Percentiles rank a stretch among this genome's conserved stretches.
Evolutionary conservation across 2,888 invertebrate genomes (phyloP).

Genomic region (Cosmopolites sordidus): DNA sequence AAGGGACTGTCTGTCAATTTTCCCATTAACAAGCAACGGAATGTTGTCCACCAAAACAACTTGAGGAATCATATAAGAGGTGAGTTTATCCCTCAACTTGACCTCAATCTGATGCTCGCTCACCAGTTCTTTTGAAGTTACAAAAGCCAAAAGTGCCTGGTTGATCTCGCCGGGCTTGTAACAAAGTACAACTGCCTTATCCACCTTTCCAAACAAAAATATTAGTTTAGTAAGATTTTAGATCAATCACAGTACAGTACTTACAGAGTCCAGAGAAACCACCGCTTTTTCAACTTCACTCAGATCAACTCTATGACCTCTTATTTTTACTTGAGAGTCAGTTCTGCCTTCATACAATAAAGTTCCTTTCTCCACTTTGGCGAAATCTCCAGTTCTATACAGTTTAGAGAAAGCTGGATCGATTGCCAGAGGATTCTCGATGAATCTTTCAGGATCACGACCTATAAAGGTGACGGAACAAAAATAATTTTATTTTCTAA

Average conservation of each 20-base stretch:
- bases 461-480: too few relatives aligned
- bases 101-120: slow-evolving; percentile 62
- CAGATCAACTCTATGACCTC: slow-evolving; percentile 82
- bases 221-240: not conserved
- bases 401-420: slow-evolving; percentile 65
- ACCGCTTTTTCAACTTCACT: slow-evolving; percentile 78
- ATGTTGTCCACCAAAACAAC: slow-evolving; percentile 68
- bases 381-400: slow-evolving; percentile 84
- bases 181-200: slow-evolving; percentile 75
- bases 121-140: slow-evolving; percentile 46
- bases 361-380: slow-evolving; percentile 60
- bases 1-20: slow-evolving; percentile 76
- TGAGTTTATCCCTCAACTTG: slow-evolving; percentile 59
- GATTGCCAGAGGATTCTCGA: slow-evolving; percentile 68
- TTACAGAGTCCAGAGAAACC: slow-evolving; percentile 53
- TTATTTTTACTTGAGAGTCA: slow-evolving; percentile 78
- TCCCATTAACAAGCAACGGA: slow-evolving; percentile 80
- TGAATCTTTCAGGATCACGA: slow-evolving; percentile 65
- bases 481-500: too few relatives aligned
- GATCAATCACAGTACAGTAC: slow-evolving; percentile 1
- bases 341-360: slow-evolving; percentile 77
- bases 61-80: slow-evolving; percentile 78
- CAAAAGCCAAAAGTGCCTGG: slow-evolving; percentile 69
- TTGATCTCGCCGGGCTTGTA: slow-evolving; percentile 70
- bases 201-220: slow-evolving; percentile 46